phyloP scores from a whole-genome alignment of 2,797 vertebrate genomes.

The Oreochromis grahami region DNA sequence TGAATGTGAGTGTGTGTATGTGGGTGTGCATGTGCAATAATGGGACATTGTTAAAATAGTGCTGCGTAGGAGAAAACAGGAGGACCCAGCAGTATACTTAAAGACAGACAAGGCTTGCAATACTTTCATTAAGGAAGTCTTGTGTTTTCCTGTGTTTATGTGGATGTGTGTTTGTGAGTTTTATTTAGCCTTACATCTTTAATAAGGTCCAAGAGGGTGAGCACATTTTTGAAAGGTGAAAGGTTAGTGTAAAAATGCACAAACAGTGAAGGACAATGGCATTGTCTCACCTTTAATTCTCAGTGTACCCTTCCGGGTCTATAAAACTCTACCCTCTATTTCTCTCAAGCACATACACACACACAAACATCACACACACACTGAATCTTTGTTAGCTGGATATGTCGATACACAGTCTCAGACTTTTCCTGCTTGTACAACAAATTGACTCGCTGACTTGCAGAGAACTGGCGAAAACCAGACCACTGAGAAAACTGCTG shows the following conservation, averaged over 20 bases:
- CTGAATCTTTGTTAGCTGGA: neutral
- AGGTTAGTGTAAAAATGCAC: neutral
- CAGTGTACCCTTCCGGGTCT: neutral
- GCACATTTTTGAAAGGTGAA: neutral
- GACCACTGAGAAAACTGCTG: neutral
- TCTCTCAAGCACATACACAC: neutral
- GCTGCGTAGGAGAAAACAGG: neutral
- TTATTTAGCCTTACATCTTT: neutral
- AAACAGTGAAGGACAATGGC: neutral
- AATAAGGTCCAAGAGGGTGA: neutral
- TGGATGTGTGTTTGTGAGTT: neutral
- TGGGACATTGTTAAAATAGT: slow-evolving; percentile 4
- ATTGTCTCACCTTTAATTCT: neutral
- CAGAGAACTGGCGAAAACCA: neutral
- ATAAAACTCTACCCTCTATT: neutral
- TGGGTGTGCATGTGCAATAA: neutral
- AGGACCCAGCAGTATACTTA: neutral
- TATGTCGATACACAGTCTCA: neutral
- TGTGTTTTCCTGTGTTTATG: neutral
- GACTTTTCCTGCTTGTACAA: neutral
- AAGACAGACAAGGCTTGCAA: neutral
- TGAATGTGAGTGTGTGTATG: neutral
- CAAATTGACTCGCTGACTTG: neutral
- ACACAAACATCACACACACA: neutral
- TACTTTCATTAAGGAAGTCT: neutral